Base-by-base conservation (phyloP, 2,888 invertebrate species). In the Zelleria hepariella region DNA sequence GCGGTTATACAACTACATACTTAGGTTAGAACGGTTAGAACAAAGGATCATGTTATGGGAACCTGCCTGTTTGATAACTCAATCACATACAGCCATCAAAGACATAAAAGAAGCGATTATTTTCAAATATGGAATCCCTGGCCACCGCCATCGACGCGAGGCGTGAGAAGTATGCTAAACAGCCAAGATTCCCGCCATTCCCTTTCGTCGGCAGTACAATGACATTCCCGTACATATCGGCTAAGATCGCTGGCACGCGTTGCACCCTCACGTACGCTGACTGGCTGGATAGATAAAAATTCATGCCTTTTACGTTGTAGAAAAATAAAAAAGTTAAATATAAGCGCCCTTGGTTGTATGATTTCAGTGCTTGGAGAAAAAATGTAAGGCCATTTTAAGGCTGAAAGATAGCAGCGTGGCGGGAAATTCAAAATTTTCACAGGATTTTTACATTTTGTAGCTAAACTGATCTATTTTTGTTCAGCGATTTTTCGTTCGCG, bases 141-240 rank as follows among this genome's bases (percentile, higher is more conserved):
- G 24, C 24, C 53, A n/a, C 27, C 53, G 26, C 27, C 55, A 56
- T 32, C 42, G 55, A 56, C 57, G 47, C 47, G 18, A 32, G 58
- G 26, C 58, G 58, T 58, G 58, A 58, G 58, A 58, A 51, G 58
- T 51, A 58, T 58, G 58, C 58, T 58, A 58, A 58, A 49, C 27
- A 58, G 58, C 51, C 49, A 32, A 49, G 42, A 47, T 26, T 57
- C 57, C 57, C 57, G 57, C 57, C 57, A 57, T 57, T 57, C 57
- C 57, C 57, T 57, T 57, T 57, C 57, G 57, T 48, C 18, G 27
- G 23, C 27, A 3, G 24, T 20, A 42, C 60, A 60, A 60, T 57
- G 52, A 47, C 54, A 58, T 60, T 60, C 58, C 58, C 32, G 49
- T 51, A 25, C 52, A 15, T 53, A 53, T 60, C 58, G 23, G 24